Base-by-base conservation (phyloP, 1,140 invertebrate genomes). In the Platorchestia sp. region DNA sequence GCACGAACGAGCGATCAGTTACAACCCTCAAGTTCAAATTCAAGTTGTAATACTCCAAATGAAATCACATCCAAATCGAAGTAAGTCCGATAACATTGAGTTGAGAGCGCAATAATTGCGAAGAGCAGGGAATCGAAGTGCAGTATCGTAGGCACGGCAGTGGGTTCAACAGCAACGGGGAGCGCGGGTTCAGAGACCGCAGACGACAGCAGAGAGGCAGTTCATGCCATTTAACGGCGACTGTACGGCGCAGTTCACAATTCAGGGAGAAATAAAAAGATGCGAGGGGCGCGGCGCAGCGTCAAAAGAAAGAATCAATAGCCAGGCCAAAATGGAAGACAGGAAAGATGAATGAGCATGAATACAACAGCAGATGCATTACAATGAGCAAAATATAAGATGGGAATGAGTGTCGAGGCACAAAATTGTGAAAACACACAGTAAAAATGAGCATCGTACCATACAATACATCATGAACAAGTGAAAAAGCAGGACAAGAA, bases 161-260 rank as follows among this genome's bases (percentile, higher is more conserved):
- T 75, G 59, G 59, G 59, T 27, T 22, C 27, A 75, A 90, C 87
- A 90, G 44, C 6, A 43, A 43, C 87, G 42, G 41, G 87, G 42
- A 90, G 27, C 87, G 87, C 41, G 10, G 44, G 44, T 42, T 45
- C 41, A 90, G 44, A 90, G 87, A 42, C 87, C 87, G 7, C 10
- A 90, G 87, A 44, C 41, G 44, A 90, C 3, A 90, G 87, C 41
- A 90, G 87, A 90, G 87, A 90, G 41, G 87, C 41, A 90, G 41
- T 45, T 43, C 41, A 42, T 43, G 87, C 0, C 87, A 90, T 90
- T 90, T 90, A 90, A 41, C 87, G 87, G 87, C 87, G 87, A 90
- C 87, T 90, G 87, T 45, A 90, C 19, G 44, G 41, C 87, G 87
- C 87, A 90, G 87, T 43, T 42, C 87, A 10, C 14, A 22, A 75